Conservation (phyloP, 2,113 vertebrate genomes). For the Connochaetes taurinus region DNA sequence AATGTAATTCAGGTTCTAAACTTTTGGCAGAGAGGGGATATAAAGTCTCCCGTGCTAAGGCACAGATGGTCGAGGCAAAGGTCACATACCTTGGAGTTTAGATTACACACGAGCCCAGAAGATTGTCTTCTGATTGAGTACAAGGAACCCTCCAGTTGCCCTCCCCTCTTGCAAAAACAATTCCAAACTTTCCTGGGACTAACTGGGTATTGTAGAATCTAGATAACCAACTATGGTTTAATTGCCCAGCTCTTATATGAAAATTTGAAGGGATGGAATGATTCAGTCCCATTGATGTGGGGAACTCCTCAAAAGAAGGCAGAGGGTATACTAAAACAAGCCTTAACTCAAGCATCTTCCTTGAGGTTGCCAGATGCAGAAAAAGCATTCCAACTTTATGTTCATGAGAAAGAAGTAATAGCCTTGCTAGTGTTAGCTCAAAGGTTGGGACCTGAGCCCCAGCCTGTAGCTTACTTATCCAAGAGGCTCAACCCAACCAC, state of each 20-base stretch:
- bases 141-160: background rate
- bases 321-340: background rate
- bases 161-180: accelerated
- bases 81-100: background rate
- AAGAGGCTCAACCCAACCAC: background rate
- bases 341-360: background rate
- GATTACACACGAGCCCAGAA: background rate
- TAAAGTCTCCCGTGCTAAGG: background rate
- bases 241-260: background rate
- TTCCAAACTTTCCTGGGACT: background rate
- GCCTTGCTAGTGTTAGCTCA: background rate
- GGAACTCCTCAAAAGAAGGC: background rate
- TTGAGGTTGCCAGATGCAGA: background rate
- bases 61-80: background rate
- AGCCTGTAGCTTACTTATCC: background rate
- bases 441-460: background rate
- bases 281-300: background rate
- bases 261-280: background rate
- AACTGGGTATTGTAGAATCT: background rate
- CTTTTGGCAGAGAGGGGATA: background rate
- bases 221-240: background rate
- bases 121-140: background rate
- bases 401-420: background rate
- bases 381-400: background rate
- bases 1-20: background rate